These are phyloP conservation scores for Unio delphinus DNA, from an alignment of 2,888 invertebrate genomes.

Conservation along the genomic window DNA sequence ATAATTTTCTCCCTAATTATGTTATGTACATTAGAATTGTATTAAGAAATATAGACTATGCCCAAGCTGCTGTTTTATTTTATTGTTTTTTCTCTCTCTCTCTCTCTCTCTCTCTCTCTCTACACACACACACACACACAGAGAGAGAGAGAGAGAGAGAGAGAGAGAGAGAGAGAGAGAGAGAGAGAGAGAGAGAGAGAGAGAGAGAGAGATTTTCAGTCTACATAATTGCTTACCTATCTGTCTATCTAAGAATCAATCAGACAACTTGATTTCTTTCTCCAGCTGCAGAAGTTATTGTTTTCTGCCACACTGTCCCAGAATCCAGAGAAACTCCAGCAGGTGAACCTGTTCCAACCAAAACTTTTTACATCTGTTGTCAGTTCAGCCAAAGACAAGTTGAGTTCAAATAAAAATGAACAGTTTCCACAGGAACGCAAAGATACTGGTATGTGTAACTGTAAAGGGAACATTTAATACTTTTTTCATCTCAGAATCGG, in stretches of 20 bases:
- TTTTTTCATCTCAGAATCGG: too few relatives aligned
- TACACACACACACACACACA: too few relatives aligned
- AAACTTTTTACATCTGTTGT: slow-evolving; percentile 81
- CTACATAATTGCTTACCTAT: not conserved
- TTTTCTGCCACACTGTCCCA: slow-evolving; percentile 98
- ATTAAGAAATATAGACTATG: too few relatives aligned
- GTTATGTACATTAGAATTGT: too few relatives aligned
- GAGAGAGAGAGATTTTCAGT: too few relatives aligned
- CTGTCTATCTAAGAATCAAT: not conserved
- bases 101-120: too few relatives aligned
- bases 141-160: too few relatives aligned
- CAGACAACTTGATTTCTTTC: slow-evolving; percentile 4
- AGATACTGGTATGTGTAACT: not conserved
- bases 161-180: too few relatives aligned
- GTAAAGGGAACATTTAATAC: too few relatives aligned
- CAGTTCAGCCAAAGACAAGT: slow-evolving; percentile 10
- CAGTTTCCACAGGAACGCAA: not conserved
- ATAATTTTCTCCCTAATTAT: too few relatives aligned
- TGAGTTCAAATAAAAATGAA: not conserved
- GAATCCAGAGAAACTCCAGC: slow-evolving; percentile 94
- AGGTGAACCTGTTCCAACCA: slow-evolving; percentile 91
- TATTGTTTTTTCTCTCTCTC: too few relatives aligned
- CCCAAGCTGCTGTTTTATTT: not conserved
- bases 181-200: too few relatives aligned
- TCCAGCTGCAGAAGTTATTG: slow-evolving; percentile 84